Conservation (phyloP, 1,140 invertebrate genomes). For the Aleiodes sp. region DNA sequence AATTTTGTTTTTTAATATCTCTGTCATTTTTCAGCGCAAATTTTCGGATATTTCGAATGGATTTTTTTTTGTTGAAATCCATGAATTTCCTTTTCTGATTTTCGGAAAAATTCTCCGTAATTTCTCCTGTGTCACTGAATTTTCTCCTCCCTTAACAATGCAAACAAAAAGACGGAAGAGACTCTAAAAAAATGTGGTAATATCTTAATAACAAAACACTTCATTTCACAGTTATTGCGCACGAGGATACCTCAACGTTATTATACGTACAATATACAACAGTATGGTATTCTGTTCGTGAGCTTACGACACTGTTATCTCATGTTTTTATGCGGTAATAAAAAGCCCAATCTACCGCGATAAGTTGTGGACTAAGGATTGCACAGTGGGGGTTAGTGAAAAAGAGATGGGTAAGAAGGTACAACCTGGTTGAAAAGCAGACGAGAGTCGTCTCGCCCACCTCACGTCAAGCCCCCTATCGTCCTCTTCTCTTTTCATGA, state of each 20-base stretch:
- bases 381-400: not conserved
- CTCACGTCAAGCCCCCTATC: not conserved
- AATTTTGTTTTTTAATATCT: too few relatives aligned
- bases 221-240: constrained; percentile 1
- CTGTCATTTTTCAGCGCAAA: too few relatives aligned
- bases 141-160: too few relatives aligned
- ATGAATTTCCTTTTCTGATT: too few relatives aligned
- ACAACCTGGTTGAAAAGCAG: not conserved
- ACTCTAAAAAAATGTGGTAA: too few relatives aligned
- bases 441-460: constrained; percentile 9
- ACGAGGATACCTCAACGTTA: not conserved
- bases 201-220: constrained; percentile 9
- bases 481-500: constrained; percentile 19
- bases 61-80: too few relatives aligned
- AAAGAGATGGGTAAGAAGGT: not conserved
- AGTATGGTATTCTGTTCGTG: constrained; percentile 24
- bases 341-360: constrained; percentile 47
- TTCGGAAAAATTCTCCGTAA: too few relatives aligned
- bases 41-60: too few relatives aligned
- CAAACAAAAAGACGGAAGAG: too few relatives aligned
- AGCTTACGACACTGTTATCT: constrained; percentile 39
- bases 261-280: not conserved
- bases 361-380: constrained; percentile 34
- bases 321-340: constrained; percentile 43
- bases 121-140: too few relatives aligned